phyloP scores from a whole-genome alignment of 2,888 invertebrate genomes.

The Drosophila borealis region DNA sequence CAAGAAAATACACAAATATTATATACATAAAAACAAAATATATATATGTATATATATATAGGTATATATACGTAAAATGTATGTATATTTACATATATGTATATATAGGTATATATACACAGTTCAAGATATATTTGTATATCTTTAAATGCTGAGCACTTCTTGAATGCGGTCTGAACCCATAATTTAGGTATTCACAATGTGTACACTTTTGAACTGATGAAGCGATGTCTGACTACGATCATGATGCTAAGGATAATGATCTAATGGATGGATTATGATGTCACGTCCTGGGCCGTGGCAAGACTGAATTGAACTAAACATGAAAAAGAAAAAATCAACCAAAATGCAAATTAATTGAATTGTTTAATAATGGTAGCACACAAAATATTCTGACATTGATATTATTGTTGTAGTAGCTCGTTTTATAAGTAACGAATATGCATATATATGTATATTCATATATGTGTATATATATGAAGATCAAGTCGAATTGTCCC shows the following conservation, averaged over 20 bases:
- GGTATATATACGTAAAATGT: constrained; percentile 21
- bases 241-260: constrained; percentile 31
- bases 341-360: constrained; percentile 37
- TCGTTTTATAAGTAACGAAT: constrained; percentile 64
- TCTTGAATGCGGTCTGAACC: constrained; percentile 53
- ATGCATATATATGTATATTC: constrained; percentile 12
- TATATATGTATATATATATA: constrained; percentile 32
- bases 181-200: constrained; percentile 61
- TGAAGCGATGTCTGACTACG: constrained; percentile 37
- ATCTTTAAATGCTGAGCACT: constrained; percentile 56
- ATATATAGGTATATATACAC: constrained; percentile 26
- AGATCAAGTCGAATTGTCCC: constrained; percentile 30
- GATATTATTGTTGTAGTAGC: constrained; percentile 80
- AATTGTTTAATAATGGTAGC: constrained; percentile 71
- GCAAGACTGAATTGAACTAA: constrained; percentile 74
- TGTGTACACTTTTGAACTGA: constrained; percentile 56
- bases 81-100: constrained; percentile 25
- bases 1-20: constrained; percentile 20
- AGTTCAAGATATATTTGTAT: constrained; percentile 25
- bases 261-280: constrained; percentile 37
- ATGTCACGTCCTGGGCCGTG: constrained; percentile 55
- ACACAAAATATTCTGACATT: constrained; percentile 63
- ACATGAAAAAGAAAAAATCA: constrained; percentile 20
- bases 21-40: constrained; percentile 1
- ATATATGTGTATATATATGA: constrained; percentile 29